A percentile compares a stretch with the other conserved stretches of the same genome.
These are phyloP conservation scores for Euwallacea fornicatus DNA, from an alignment of 1,140 invertebrate species.

Conservation along the genomic window DNA sequence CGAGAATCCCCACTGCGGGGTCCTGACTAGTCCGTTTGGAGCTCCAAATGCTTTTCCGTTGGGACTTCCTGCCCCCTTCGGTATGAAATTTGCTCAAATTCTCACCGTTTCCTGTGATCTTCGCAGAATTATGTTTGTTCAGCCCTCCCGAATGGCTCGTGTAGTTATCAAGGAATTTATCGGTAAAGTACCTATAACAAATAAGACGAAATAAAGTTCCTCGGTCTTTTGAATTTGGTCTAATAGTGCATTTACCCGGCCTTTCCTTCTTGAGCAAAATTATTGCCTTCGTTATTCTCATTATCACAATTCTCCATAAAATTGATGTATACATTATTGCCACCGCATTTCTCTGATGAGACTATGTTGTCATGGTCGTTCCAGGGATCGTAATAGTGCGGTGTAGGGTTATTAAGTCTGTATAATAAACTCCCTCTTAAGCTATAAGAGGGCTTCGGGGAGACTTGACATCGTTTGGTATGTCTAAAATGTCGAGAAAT, in stretches of 20 bases:
- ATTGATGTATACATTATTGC: constrained; percentile 45
- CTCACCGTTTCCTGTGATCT: background rate
- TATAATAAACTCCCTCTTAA: constrained; percentile 30
- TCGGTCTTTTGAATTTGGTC: no score
- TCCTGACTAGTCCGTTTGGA: constrained; percentile 15
- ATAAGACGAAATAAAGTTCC: background rate
- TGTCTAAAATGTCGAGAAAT: constrained; percentile 22
- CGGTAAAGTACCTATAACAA: constrained; percentile 22
- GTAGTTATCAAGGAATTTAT: constrained; percentile 25
- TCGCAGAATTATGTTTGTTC: constrained; percentile 12
- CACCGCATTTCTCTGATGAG: constrained; percentile 25
- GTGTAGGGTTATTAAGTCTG: constrained; percentile 11
- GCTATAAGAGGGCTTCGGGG: constrained; percentile 38
- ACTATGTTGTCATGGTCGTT: constrained; percentile 15
- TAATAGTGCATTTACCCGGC: background rate
- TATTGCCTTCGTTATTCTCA: constrained; percentile 45
- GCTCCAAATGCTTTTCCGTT: constrained; percentile 38
- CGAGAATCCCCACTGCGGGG: constrained; percentile 36
- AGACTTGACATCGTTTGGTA: constrained; percentile 41
- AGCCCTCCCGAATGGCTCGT: constrained; percentile 19
- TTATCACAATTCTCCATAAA: constrained; percentile 45
- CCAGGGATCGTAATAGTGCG: constrained; percentile 16
- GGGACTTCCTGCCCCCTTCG: constrained; percentile 15
- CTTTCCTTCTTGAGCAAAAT: constrained; percentile 17
- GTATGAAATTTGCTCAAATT: constrained; percentile 4